A percentile compares a stretch with the other conserved stretches of the same genome.
These are phyloP conservation scores for Talpa occidentalis DNA, from an alignment of 2,113 vertebrate genomes.

Conservation along the genomic window DNA sequence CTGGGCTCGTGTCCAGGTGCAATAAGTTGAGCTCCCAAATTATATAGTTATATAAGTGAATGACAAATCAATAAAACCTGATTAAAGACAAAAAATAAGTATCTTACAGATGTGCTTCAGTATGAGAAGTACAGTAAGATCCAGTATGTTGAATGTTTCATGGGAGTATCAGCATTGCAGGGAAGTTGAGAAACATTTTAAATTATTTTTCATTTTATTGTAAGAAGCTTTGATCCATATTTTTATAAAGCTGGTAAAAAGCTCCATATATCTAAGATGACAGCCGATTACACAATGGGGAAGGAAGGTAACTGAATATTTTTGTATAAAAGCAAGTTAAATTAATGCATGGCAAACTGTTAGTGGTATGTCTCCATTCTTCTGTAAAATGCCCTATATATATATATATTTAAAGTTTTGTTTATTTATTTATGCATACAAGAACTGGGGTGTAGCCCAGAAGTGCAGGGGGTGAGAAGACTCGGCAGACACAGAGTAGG, in stretches of 20 bases:
- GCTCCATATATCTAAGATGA: constrained; percentile 51
- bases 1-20: no score
- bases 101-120: constrained; percentile 20
- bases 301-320: constrained; percentile 73
- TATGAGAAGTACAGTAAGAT: not conserved
- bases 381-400: constrained; percentile 44
- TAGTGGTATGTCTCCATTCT: constrained; percentile 65
- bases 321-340: constrained; percentile 76
- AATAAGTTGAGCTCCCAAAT: no score
- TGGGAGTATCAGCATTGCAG: not conserved
- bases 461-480: no score
- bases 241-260: constrained; percentile 67
- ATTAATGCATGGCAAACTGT: constrained; percentile 82
- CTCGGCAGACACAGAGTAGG: no score
- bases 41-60: no score
- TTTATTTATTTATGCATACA: no score
- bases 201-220: constrained; percentile 61
- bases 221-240: constrained; percentile 67
- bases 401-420: not conserved
- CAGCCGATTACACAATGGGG: constrained; percentile 74
- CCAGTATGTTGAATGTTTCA: constrained; percentile 39
- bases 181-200: constrained; percentile 51
- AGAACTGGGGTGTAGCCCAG: no score
- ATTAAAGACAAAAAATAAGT: not conserved
- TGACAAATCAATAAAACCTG: no score